Base-by-base conservation (phyloP, 1,140 invertebrate species). In the Vollenhovia emeryi region DNA sequence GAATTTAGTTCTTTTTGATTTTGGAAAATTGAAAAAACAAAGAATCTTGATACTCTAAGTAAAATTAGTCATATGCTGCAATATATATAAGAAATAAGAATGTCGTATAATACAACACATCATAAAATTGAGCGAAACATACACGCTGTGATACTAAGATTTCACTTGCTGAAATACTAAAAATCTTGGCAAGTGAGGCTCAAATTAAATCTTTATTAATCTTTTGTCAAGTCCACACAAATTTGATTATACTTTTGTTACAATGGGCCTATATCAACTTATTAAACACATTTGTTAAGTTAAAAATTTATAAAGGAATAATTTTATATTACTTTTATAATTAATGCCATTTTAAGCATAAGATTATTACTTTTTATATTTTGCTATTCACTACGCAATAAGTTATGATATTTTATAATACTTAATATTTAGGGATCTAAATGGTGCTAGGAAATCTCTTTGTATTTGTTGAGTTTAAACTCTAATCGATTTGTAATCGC, bases 351-450 rank as follows among this genome's bases (percentile, higher is more conserved):
- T 71, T 60, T 57, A 60, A 60, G 27, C 15, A 43, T 18, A 33
- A 73, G 52, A 30, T 8, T 48, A 11, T 79, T 79, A 60, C 60
- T 50, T 84, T 76, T 71, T 68, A 80, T 27, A 64, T 85, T 60
- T 80, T 36, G 1, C 4, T 27, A 27, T 79, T n/a, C 69, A 36
- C 59, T 84, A 71, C 9, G 9, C 13, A 43, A 43, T 78, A 69
- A 50, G 50, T 71, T 30, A 24, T 66, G 13, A 66, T 48, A 33
- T 18, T 71, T n/a, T n/a, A n/a, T n/a, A 48, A 48, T 18, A 18
- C 8, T 71, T 71, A 6, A 36, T 62, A 62, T n/a, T 62, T 50
- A 71, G 9, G 30, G 18, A 30, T 71, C 27, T 33, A 50, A 50
- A 52, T 71, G 36, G 13, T 60, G 30, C 9, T 62, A 11, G 27